Evolutionary conservation across 2,888 invertebrate species (phyloP), one percentile per base, ranked within the genome.

Genomic region (Microplitis deprimator): DNA sequence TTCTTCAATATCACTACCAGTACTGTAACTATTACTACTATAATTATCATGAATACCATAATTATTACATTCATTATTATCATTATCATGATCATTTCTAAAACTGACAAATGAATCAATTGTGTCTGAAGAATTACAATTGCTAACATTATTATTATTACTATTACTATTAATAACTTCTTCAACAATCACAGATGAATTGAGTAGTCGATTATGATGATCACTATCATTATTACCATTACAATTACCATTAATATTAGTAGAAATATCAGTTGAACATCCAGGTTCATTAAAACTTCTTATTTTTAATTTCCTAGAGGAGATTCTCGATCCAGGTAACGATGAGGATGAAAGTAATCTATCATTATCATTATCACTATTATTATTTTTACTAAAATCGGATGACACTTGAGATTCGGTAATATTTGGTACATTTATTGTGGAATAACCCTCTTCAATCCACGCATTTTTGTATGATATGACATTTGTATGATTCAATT

Each of bases 391-490:
- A 50, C 50, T 50, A 50, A 8, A 13, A 50, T 4, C 50, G 8
- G 50, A 5, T 5, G 50, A 50, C 8, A 13, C 50, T 61, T 70
- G 41, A 6, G 38, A 77, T 17, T 75, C 17, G 68, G 81, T 69
- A 13, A 83, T 67, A 79, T 64, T 76, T n/a, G 80, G 79, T 4
- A 79, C 75, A 5, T 81, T 79, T 8, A 76, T 77, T 13, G 71
- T n/a, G 1, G 80, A 80, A 40, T 80, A 77, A 6, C 77, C 81
- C 29, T 93, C 92, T 88, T 96, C 96, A 41, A 96, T 89, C 96
- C 96, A 96, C 0, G 96, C 96, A 0, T 94, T 94, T 90, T 96
- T 96, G 85, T 96, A 96, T 29, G 95, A 93, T 5, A 96, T 95
- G 80, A 96, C 94, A 87, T 96, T 95, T 0, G 93, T 92, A 90